Base-by-base conservation (phyloP, 2,113 vertebrate genomes). In the Pseudolaguvia tuberculata region DNA sequence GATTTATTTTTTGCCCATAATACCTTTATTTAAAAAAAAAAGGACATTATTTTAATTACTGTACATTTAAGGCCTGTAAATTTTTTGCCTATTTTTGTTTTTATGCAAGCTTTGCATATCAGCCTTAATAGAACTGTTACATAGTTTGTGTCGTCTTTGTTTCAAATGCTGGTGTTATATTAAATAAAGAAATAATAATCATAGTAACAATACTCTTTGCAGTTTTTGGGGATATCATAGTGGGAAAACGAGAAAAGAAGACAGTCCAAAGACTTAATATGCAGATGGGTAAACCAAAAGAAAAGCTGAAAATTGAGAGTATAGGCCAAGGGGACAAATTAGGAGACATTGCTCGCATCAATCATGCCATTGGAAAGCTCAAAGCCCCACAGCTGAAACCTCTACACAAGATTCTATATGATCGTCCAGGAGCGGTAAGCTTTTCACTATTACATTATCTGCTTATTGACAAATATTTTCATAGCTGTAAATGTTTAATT, bases 211-310 rank as follows among this genome's bases (percentile, higher is more conserved):
- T 21, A 15, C 56, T 70, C 12, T 13, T 61, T 69, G 31, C 78
- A 86, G 88, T 53, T n/a, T 56, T 75, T 2, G 85, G 80, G 1
- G 86, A 87, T 48, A 93, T 97, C 5, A 78, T 98, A 27, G 94
- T 96, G 88, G 95, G 96, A n/a, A 98, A 99, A 79, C 89, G 97
- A 47, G 88, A 95, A 18, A 99, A 96, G 84, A 99, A 96, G 79
- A 94, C 92, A 0, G 93, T 98, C 14, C 94, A 96, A 78, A 88
- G 97, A 59, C 86, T 99, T 47, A 93, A 95, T 11, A 89, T 96
- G 81, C 94, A 97, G 80, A 91, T 93, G 0, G 91, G 92, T 0
- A 94, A 94, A 0, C 88, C 92, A 47, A 93, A 88, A 80, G 93
- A 97, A 58, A 94, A 94, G 70, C 91, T 94, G 58, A 94, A 92